These are phyloP conservation scores for Lepidochitona cinerea DNA, from an alignment of 2,888 invertebrate species.

Conservation along the genomic window DNA sequence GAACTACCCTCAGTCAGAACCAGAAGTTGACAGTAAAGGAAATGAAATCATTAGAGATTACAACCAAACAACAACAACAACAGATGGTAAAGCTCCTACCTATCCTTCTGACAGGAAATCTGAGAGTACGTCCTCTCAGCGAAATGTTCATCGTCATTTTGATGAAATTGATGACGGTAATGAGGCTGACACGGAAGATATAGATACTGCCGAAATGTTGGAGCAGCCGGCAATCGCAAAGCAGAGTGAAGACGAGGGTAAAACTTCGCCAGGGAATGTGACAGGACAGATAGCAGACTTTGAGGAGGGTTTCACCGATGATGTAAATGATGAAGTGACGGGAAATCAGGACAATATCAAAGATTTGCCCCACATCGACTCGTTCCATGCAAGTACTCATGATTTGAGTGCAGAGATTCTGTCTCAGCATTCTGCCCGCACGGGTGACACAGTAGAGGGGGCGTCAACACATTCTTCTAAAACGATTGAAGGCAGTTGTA, in stretches of 20 bases:
- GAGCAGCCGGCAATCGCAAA: background rate
- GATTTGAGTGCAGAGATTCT: slow-evolving; percentile 58
- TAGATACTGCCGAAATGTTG: slow-evolving; percentile 16
- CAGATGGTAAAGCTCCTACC: background rate
- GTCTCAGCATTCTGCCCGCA: slow-evolving; percentile 62
- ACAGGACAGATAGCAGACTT: too few species aligned
- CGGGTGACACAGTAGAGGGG: slow-evolving; percentile 53
- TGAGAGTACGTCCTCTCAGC: background rate
- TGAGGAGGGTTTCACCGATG: too few species aligned
- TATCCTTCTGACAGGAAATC: background rate
- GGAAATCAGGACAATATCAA: slow-evolving; percentile 35
- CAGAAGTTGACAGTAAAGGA: slow-evolving; percentile 65
- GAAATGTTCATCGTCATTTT: background rate
- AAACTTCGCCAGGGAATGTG: too few species aligned
- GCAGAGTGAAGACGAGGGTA: too few species aligned
- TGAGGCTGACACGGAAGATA: slow-evolving; percentile 60
- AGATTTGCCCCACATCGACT: slow-evolving; percentile 63
- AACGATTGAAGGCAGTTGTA: slow-evolving; percentile 49
- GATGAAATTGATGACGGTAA: slow-evolving; percentile 59
- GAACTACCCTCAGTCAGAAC: slow-evolving; percentile 67
- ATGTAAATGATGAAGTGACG: slow-evolving; percentile 1
- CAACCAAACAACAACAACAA: too few species aligned
- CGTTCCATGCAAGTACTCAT: slow-evolving; percentile 54
- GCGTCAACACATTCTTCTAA: slow-evolving; percentile 60
- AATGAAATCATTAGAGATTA: slow-evolving; percentile 54